These are phyloP conservation scores for Epinephelus coioides DNA, from an alignment of 2,797 vertebrate species.

Conservation along the genomic window DNA sequence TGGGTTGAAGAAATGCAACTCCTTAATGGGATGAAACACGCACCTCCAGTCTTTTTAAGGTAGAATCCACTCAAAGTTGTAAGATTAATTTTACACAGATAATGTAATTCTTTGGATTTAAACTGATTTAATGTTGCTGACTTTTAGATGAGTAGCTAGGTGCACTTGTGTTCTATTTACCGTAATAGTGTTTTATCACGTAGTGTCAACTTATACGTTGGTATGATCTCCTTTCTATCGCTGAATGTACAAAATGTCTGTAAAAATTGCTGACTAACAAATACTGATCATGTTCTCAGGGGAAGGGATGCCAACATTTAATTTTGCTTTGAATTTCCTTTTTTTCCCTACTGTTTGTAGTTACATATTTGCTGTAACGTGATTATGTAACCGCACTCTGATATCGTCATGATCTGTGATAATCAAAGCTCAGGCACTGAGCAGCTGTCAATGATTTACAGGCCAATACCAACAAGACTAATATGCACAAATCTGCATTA, in stretches of 20 bases:
- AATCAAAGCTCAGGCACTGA: slow-evolving; percentile 37
- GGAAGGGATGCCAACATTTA: background rate
- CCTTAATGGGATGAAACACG: background rate
- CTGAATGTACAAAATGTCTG: background rate
- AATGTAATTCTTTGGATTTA: background rate
- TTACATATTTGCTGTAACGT: background rate
- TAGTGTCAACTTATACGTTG: background rate
- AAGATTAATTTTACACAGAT: slow-evolving; percentile 2
- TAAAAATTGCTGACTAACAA: background rate
- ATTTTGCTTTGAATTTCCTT: background rate
- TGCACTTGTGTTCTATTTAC: background rate
- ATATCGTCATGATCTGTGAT: slow-evolving; percentile 42
- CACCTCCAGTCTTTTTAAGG: background rate
- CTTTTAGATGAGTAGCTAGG: background rate
- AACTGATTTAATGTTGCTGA: background rate
- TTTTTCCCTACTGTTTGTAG: background rate
- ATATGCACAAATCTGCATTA: slow-evolving; percentile 22
- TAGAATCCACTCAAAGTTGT: background rate
- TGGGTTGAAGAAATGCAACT: background rate
- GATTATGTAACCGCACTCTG: slow-evolving; percentile 42
- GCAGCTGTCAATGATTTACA: slow-evolving; percentile 62
- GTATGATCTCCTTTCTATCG: background rate
- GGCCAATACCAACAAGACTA: slow-evolving; percentile 39
- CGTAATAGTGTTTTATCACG: background rate
- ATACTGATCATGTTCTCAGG: background rate